These are phyloP conservation scores for Polyommatus icarus DNA, from an alignment of 2,888 invertebrate genomes.

Conservation along the genomic window DNA sequence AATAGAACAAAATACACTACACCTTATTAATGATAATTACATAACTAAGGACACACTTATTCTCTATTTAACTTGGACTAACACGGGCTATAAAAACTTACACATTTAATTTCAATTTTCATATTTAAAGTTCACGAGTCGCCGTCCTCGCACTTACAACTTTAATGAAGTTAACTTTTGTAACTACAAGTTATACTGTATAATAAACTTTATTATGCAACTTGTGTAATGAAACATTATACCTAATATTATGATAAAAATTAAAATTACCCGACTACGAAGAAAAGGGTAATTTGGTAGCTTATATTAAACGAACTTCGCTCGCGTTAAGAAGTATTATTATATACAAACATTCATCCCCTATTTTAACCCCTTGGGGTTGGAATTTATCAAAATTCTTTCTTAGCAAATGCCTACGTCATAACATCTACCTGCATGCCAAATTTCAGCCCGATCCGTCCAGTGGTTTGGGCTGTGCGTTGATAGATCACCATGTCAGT, in stretches of 20 bases:
- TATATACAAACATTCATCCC: no score
- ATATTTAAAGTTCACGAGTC: not conserved
- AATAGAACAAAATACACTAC: no score
- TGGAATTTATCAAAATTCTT: no score
- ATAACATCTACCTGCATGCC: no score
- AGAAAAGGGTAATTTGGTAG: not conserved
- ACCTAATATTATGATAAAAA: not conserved
- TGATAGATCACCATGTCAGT: no score
- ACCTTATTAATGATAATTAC: no score
- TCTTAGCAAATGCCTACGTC: no score
- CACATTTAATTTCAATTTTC: slow-evolving; percentile 2
- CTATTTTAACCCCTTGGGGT: no score
- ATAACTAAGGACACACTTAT: not conserved
- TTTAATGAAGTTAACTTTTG: not conserved
- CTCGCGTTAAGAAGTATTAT: no score
- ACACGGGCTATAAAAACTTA: not conserved
- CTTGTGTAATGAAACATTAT: not conserved
- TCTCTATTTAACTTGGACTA: not conserved
- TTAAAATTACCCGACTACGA: not conserved
- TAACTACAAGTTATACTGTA: not conserved
- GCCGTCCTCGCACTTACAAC: not conserved
- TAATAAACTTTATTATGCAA: slow-evolving; percentile 1
- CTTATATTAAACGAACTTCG: no score
- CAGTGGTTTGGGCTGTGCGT: no score
- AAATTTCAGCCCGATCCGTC: no score